Conservation (phyloP, 2,888 invertebrate species). For the Mesodorylaimus sp. region DNA sequence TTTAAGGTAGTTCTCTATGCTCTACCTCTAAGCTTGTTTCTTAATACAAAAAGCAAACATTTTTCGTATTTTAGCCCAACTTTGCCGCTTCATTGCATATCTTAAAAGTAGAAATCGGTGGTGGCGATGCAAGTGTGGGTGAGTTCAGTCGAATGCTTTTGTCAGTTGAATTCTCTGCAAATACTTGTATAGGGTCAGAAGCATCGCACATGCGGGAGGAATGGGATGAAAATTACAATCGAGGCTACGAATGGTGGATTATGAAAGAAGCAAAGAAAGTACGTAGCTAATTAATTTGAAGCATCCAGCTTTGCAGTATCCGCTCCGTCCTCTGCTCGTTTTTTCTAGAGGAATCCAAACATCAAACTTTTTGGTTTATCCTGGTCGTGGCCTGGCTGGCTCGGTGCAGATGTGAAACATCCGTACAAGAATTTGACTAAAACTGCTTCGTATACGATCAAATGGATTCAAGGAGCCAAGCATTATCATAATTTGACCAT, state of each 20-base stretch:
- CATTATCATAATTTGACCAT: conserved; percentile 21
- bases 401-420: conserved; percentile 21
- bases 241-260: conserved; percentile 34
- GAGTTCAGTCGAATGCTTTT: too few species aligned
- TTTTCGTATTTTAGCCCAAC: conserved; percentile 27
- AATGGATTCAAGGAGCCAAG: conserved; percentile 30
- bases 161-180: too few species aligned
- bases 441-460: conserved; percentile 23
- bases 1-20: conserved; percentile 34
- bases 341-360: conserved; percentile 30
- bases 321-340: too few species aligned
- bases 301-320: too few species aligned
- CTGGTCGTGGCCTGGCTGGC: conserved; percentile 35
- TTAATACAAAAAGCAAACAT: too few species aligned
- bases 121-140: conserved; percentile 33
- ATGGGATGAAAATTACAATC: conserved; percentile 28
- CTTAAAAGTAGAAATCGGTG: conserved; percentile 34
- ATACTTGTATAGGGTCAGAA: too few species aligned
- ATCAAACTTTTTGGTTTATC: conserved; percentile 32
- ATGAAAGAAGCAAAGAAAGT: conserved; percentile 31
- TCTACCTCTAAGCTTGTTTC: too few species aligned
- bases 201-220: conserved; percentile 32
- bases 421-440: conserved; percentile 1
- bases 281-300: too few species aligned
- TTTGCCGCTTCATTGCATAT: conserved; percentile 31